Percentiles rank a stretch among this genome's conserved stretches.
These are phyloP conservation scores for Subanguina moxae DNA, from an alignment of 1,140 invertebrate genomes.

Conservation along the genomic window DNA sequence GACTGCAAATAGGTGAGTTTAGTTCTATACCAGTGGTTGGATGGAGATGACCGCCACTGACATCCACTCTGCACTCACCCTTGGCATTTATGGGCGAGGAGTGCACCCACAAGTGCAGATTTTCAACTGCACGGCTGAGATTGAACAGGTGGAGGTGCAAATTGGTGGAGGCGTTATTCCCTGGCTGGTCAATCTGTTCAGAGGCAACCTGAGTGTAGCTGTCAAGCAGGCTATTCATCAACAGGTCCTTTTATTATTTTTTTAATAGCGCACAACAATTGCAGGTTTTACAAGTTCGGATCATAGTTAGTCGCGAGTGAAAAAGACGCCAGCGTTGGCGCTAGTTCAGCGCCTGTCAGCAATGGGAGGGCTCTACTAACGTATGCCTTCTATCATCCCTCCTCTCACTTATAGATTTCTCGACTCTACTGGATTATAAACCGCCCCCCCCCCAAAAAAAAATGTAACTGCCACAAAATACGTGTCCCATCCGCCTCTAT, in stretches of 20 bases:
- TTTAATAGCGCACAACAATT: no score
- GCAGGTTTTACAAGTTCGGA: slow-evolving; percentile 3
- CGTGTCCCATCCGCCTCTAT: no score
- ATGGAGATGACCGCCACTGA: slow-evolving; percentile 43
- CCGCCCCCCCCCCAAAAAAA: no score
- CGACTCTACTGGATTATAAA: no score
- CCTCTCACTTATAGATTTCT: no score
- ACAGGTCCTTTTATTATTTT: slow-evolving; percentile 36
- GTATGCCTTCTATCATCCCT: no score
- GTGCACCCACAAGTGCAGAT: slow-evolving; percentile 43
- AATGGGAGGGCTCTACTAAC: no score
- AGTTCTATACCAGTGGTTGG: slow-evolving; percentile 42
- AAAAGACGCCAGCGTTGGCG: no score
- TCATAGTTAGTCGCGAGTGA: no score
- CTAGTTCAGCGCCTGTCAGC: no score
- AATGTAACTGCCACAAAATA: no score
- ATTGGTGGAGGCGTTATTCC: slow-evolving; percentile 51
- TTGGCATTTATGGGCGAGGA: slow-evolving; percentile 30
- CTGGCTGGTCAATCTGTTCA: slow-evolving; percentile 56
- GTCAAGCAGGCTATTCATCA: slow-evolving; percentile 46
- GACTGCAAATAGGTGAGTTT: background rate
- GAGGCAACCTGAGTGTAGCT: slow-evolving; percentile 25
- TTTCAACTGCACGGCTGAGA: slow-evolving; percentile 30
- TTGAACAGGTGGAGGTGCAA: slow-evolving; percentile 30
- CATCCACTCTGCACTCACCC: slow-evolving; percentile 37